These are phyloP conservation scores for Passer domesticus DNA, from an alignment of 2,113 vertebrate species.

Conservation along the genomic window DNA sequence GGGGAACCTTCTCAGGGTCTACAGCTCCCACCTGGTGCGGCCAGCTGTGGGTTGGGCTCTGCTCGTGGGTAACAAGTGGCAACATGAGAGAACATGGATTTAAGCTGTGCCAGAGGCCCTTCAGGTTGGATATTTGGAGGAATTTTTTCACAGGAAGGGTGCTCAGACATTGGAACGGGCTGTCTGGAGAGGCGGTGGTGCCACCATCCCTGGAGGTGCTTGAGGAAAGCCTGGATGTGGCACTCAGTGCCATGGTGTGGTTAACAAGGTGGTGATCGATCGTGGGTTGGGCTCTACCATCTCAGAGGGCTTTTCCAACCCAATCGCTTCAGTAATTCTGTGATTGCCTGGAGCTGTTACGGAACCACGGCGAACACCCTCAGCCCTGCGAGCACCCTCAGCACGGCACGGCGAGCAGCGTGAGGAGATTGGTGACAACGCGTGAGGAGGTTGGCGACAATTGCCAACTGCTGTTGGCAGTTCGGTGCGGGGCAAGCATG, in stretches of 20 bases:
- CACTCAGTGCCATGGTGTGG: neutral
- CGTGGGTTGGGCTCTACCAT: rapidly evolving
- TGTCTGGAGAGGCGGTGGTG: neutral
- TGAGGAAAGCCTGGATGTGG: neutral
- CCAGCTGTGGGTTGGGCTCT: neutral
- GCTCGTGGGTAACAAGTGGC: no score
- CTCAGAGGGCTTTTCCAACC: neutral
- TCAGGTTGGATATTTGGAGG: neutral
- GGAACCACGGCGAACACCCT: no score
- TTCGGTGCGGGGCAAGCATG: rapidly evolving
- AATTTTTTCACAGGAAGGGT: neutral
- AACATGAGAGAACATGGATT: rapidly evolving
- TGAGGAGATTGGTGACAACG: rapidly evolving
- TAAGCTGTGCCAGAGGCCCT: neutral
- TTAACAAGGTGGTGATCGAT: neutral
- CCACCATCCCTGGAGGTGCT: neutral
- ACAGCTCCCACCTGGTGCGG: no score
- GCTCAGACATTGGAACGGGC: rapidly evolving
- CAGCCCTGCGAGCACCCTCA: no score
- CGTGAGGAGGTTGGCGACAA: rapidly evolving
- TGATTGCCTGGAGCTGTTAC: rapidly evolving
- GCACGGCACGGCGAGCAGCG: rapidly evolving
- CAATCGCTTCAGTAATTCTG: rapidly evolving
- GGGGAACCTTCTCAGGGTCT: rapidly evolving
- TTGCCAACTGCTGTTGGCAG: rapidly evolving